A percentile compares a stretch with the other conserved stretches of the same genome.
These are phyloP conservation scores for Machimus rusticus DNA, from an alignment of 2,888 invertebrate genomes.

Conservation along the genomic window DNA sequence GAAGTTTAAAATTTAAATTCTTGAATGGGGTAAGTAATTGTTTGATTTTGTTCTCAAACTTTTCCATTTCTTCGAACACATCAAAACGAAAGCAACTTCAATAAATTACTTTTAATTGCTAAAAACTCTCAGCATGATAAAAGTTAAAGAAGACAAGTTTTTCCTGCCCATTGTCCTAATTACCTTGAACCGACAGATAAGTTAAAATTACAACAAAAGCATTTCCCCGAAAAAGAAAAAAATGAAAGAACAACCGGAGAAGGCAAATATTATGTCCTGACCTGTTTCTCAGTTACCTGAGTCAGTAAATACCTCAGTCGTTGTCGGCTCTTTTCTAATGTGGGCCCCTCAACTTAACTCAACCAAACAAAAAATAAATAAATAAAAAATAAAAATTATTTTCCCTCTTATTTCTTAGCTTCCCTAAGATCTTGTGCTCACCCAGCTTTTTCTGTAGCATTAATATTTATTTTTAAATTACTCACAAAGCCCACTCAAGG, in stretches of 20 bases:
- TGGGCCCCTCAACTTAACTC: background rate
- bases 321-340: background rate
- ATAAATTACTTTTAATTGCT: background rate
- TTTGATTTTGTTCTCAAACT: background rate
- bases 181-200: background rate
- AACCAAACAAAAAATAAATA: background rate
- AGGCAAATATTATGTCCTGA: background rate
- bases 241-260: background rate
- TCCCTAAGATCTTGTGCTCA: background rate
- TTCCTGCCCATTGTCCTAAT: background rate
- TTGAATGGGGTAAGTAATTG: background rate
- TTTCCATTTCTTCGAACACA: background rate
- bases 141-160: background rate
- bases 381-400: background rate
- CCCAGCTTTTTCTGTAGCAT: background rate
- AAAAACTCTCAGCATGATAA: background rate
- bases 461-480: background rate
- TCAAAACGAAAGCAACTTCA: background rate
- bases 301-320: background rate
- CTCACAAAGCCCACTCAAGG: background rate
- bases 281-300: background rate
- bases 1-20: background rate
- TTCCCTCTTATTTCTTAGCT: background rate
- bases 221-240: background rate
- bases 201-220: background rate